phyloP scores from a whole-genome alignment of 2,888 invertebrate genomes.

The Serripes groenlandicus region DNA sequence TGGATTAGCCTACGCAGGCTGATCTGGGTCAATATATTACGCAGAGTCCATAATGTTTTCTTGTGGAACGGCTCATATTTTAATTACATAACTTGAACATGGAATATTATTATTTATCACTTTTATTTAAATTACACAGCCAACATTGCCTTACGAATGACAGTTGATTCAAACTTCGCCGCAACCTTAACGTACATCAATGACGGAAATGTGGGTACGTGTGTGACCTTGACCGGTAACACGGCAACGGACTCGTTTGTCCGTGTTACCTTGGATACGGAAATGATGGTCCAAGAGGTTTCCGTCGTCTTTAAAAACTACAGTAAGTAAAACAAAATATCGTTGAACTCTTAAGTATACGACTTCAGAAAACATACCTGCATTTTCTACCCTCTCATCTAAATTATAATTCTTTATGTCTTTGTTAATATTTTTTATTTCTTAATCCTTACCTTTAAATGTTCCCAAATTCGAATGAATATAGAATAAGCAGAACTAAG shows the following conservation, averaged over 20 bases:
- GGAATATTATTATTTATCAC: no score
- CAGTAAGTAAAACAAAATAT: slow-evolving; percentile 54
- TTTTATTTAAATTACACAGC: not conserved
- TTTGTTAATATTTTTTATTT: no score
- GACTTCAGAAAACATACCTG: no score
- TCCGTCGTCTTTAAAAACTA: slow-evolving; percentile 30
- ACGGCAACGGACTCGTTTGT: slow-evolving; percentile 21
- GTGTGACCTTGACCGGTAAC: slow-evolving; percentile 22
- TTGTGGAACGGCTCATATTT: not conserved
- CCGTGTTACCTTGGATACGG: slow-evolving; percentile 19
- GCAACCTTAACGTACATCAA: not conserved
- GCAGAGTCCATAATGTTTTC: not conserved
- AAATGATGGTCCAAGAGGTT: slow-evolving; percentile 8
- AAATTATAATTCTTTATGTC: no score
- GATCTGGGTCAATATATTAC: not conserved
- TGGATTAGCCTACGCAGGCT: not conserved
- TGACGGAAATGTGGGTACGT: not conserved
- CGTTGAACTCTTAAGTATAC: no score
- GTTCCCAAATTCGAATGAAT: no score
- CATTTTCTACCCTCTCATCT: no score
- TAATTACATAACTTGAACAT: not conserved
- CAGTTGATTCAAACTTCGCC: slow-evolving; percentile 17
- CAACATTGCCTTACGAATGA: slow-evolving; percentile 11
- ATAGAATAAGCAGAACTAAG: no score
- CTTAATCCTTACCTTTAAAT: no score